Evolutionary conservation across 2,888 invertebrate genomes (phyloP), one percentile per base, ranked within the genome.

Genomic region (Acleris laterana): DNA sequence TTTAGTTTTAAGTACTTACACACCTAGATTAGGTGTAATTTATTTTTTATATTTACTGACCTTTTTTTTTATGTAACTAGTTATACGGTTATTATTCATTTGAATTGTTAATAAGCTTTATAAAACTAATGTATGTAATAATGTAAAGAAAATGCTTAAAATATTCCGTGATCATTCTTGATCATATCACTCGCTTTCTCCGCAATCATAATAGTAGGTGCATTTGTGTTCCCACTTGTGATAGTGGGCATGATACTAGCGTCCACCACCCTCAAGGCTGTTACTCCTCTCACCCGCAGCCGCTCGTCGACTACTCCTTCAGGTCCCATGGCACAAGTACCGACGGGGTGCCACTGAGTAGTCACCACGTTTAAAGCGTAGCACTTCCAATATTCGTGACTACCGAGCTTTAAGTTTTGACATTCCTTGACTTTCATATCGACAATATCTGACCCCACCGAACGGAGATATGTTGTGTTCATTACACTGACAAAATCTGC

Each of bases 241-340:
- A 96, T 94, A 3, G 82, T 88, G 0, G 96, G 96, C 96, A 96
- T 96, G 22, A 96, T 94, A 28, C 95, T 95, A 0, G 95, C 96
- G 77, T 96, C 96, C 0, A 94, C 94, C 1, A 96, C 95, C 46
- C 96, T 87, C 1, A 95, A 75, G 13, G 90, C 86, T 7, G 67
- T 58, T 1, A 74, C 62, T 6, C 73, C 73, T 6, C 66, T 46
- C 5, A 77, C 77, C 46, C 63, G 72, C 17, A 77, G 59, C n/a
- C 59, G 63, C 1, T 64, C 55, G 53, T 77, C 76, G 6, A 77
- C 74, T 1, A 77, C 77, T 4, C 62, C 59, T 19, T 58, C 17
- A 1, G 19, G 50, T 0, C 77, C 77, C 72, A 77, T 77, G 2
- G 71, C 70, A 28, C 77, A 77, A n/a, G 77, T 77, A 3, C 77